phyloP scores from a whole-genome alignment of 2,888 invertebrate genomes.

The Stratiomys singularior region DNA sequence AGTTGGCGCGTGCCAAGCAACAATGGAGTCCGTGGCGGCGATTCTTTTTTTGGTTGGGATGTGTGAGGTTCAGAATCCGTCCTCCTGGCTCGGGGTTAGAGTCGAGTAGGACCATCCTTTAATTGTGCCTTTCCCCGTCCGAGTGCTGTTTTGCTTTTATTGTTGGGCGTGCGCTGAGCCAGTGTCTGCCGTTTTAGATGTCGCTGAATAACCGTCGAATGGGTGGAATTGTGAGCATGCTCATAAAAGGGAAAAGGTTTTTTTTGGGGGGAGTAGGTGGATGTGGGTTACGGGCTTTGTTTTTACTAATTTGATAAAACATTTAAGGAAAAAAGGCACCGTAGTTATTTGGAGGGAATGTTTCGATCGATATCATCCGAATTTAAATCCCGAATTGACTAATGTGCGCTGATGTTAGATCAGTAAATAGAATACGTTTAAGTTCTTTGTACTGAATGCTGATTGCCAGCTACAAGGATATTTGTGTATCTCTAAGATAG shows the following conservation, averaged over 20 bases:
- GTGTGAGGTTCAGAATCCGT: not conserved
- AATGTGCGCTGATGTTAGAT: not conserved
- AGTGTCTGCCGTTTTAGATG: not conserved
- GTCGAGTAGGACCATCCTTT: not conserved
- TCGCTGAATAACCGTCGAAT: conserved; percentile 9
- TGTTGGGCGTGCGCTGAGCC: not conserved
- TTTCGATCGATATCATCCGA: conserved; percentile 29
- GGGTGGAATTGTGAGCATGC: not conserved
- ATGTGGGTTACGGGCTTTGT: not conserved
- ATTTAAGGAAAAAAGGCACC: conserved; percentile 5
- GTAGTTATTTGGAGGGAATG: not conserved
- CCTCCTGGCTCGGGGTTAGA: not conserved
- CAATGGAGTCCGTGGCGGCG: conserved; percentile 31
- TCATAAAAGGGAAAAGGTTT: not conserved
- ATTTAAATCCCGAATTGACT: not conserved
- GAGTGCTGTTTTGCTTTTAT: too few species aligned
- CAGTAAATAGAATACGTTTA: too few species aligned
- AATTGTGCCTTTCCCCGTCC: not conserved
- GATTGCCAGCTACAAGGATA: too few species aligned
- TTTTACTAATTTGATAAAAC: conserved; percentile 19
- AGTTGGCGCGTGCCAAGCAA: conserved; percentile 29
- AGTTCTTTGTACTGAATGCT: too few species aligned
- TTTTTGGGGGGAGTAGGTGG: not conserved
- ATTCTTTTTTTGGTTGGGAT: not conserved
- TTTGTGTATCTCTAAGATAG: too few species aligned